Evolutionary conservation across 2,797 vertebrate species (phyloP).

Genomic region (Loriculus beryllinus): DNA sequence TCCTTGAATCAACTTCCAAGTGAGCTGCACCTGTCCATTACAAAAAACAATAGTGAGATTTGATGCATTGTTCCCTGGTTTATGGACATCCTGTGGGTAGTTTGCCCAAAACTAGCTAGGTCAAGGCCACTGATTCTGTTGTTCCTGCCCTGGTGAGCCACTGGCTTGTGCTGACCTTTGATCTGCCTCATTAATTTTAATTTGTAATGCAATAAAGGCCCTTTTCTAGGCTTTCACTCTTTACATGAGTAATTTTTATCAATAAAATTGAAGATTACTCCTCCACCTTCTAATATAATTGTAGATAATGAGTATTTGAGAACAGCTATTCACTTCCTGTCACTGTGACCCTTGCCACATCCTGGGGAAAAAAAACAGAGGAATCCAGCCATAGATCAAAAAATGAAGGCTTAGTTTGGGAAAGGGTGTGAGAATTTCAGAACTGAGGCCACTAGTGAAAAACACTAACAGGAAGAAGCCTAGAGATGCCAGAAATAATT

Average conservation of each 20-base stretch:
- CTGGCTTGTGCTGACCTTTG: not conserved
- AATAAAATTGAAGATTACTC: not conserved
- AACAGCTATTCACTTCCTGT: constrained; percentile 12
- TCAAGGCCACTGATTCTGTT: constrained; percentile 19
- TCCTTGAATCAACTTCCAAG: constrained; percentile 18
- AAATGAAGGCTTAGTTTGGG: constrained; percentile 6
- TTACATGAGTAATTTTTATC: not conserved
- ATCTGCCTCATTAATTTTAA: not conserved
- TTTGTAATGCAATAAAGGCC: not conserved
- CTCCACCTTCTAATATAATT: not conserved
- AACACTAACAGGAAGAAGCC: constrained; percentile 38
- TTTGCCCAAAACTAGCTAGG: not conserved
- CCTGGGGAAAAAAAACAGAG: constrained; percentile 35
- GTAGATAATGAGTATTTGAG: not conserved
- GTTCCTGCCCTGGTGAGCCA: not conserved
- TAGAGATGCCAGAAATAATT: not conserved
- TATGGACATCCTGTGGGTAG: constrained; percentile 47
- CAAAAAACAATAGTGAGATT: constrained; percentile 22
- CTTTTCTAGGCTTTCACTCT: not conserved
- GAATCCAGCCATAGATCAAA: constrained; percentile 6
- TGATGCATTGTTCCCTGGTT: constrained; percentile 33
- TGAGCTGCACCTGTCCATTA: constrained; percentile 37
- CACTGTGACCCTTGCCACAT: constrained; percentile 7
- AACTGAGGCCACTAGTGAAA: not conserved
- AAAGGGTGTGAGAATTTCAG: constrained; percentile 35